phyloP scores from a whole-genome alignment of 2,888 invertebrate genomes.

The Chironomus tentans region DNA sequence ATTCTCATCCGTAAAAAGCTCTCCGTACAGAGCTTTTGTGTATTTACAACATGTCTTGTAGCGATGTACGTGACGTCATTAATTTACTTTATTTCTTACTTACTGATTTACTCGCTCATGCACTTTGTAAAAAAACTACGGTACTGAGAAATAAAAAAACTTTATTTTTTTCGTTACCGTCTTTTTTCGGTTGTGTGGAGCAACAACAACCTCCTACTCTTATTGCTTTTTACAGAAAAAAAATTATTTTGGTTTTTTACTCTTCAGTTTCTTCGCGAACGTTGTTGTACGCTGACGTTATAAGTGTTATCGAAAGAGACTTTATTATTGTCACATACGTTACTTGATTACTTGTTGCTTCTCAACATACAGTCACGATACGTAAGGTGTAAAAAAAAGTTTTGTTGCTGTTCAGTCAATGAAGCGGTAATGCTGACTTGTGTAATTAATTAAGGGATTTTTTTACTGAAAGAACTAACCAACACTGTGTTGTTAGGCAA shows the following conservation, averaged over 20 bases:
- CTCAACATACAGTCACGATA: background rate
- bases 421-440: background rate
- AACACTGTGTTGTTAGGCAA: background rate
- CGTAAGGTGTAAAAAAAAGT: background rate
- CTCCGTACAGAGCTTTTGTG: background rate
- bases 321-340: too few relatives aligned
- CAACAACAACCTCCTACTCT: background rate
- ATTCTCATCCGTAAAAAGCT: background rate
- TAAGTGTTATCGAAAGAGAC: background rate
- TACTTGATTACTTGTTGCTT: too few relatives aligned
- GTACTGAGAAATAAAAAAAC: too few relatives aligned
- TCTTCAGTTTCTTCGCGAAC: conserved; percentile 2
- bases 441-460: too few relatives aligned
- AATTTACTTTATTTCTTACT: background rate
- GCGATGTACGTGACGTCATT: background rate
- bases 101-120: background rate
- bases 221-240: background rate
- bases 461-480: too few relatives aligned
- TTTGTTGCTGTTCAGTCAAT: background rate
- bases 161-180: background rate
- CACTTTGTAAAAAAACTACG: background rate
- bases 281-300: conserved; percentile 1
- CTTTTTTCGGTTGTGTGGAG: background rate
- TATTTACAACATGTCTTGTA: background rate
- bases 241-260: background rate